phyloP scores from a whole-genome alignment of 2,888 invertebrate genomes.

The Bunonema sp. region DNA sequence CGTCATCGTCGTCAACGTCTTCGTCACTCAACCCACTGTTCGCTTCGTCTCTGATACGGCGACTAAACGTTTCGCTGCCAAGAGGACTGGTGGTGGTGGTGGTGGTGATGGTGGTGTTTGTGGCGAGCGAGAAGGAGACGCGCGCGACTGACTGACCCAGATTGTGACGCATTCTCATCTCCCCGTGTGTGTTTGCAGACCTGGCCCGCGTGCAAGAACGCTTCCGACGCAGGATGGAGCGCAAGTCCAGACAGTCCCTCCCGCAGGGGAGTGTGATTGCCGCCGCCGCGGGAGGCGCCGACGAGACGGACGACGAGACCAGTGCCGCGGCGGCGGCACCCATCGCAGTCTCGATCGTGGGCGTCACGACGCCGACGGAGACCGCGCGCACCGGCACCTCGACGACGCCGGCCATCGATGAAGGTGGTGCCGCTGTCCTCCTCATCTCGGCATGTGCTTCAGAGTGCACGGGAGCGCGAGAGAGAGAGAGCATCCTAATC shows the following conservation, averaged over 20 bases:
- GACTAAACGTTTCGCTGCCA: too few species aligned
- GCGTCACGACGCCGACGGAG: conserved; percentile 4
- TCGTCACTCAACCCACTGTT: too few species aligned
- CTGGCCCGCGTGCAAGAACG: conserved; percentile 42
- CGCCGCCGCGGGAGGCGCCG: conserved; percentile 9
- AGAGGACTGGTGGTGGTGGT: too few species aligned
- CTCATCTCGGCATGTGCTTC: not conserved
- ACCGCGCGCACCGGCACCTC: not conserved
- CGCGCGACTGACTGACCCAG: too few species aligned
- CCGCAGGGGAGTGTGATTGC: too few species aligned
- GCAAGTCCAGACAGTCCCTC: too few species aligned
- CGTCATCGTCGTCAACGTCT: too few species aligned
- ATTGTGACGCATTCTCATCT: too few species aligned
- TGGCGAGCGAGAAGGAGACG: too few species aligned
- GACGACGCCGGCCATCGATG: not conserved
- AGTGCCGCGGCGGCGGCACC: conserved; percentile 3
- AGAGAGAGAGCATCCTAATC: too few species aligned
- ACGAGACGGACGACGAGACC: conserved; percentile 1
- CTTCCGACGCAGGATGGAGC: conserved; percentile 40
- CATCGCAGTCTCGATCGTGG: conserved; percentile 4
- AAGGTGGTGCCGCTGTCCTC: not conserved
- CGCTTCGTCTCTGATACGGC: too few species aligned
- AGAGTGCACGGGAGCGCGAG: too few species aligned
- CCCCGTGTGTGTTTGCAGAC: conserved; percentile 30
- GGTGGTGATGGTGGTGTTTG: conserved; percentile 15